A percentile compares a stretch with the other conserved stretches of the same genome.
Evolutionary conservation across 2,113 vertebrate genomes (phyloP).

Genomic region (Ailuropoda melanoleuca): DNA sequence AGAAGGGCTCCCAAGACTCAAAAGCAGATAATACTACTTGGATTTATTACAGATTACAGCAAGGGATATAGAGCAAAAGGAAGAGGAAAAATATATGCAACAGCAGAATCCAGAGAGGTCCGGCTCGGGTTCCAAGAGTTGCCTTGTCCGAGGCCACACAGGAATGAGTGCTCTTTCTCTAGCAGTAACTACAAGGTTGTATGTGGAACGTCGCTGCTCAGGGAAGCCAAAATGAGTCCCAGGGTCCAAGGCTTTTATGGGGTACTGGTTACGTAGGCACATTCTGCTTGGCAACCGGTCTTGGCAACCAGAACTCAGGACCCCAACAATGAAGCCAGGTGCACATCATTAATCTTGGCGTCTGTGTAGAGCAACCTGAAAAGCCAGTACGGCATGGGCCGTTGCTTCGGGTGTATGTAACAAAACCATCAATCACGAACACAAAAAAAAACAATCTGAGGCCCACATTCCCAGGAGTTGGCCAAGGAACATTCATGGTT

Average conservation of each 20-base stretch:
- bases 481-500: not conserved
- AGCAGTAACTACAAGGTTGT: not conserved
- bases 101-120: not conserved
- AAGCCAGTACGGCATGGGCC: not conserved
- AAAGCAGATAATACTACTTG: not conserved
- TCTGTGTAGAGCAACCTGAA: conserved; percentile 12
- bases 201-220: not conserved
- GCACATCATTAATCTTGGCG: not conserved
- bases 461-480: not conserved
- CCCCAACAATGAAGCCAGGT: not conserved
- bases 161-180: not conserved
- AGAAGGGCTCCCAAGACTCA: not conserved
- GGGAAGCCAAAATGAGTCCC: not conserved
- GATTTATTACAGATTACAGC: not conserved
- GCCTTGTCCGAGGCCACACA: not conserved
- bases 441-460: not conserved
- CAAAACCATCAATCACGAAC: not conserved
- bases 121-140: not conserved
- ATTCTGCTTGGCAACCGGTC: not conserved
- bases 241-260: not conserved
- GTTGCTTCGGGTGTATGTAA: not conserved
- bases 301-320: not conserved
- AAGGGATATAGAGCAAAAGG: not conserved
- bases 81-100: not conserved
- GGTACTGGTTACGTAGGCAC: not conserved